Base-by-base conservation (phyloP, 2,888 invertebrate genomes). In the Lomographa bimaculata region DNA sequence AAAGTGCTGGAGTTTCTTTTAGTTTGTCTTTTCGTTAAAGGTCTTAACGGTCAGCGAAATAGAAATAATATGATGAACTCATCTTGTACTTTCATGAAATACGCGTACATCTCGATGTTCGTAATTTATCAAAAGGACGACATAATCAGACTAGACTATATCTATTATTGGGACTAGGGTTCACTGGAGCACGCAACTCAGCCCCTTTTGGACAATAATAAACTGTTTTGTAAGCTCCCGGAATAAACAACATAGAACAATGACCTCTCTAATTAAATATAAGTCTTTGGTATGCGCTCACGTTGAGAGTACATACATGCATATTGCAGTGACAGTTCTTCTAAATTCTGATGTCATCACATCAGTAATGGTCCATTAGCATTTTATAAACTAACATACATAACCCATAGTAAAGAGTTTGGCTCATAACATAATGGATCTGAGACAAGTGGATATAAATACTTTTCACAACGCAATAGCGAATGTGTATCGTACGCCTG, bases 241-340 rank as follows among this genome's bases (percentile, higher is more conserved):
- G 8, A 29, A 37, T 34, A 39, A 34, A 34, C 29, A 33, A 38
- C 5, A 19, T 18, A 19, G 46, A 46, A 51, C 54, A 47, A 54
- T 47, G 46, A 40, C 36, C 42, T 25, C 12, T 32, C 27, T 9
- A 40, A 34, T 34, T 29, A 39, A 49, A 45, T 35, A 38, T 7
- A 26, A 38, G 34, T 47, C 43, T 46, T 32, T 47, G 42, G 21
- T 30, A 30, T 45, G 38, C 42, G 38, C 29, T 33, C 46, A 43
- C 34, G 17, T 28, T 26, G 14, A 19, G 30, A 25, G 30, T 26
- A 47, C 21, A 7, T 19, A 2, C 14, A 8, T 32, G 20, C 29
- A 25, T 29, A 16, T 27, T 32, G 17, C 23, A 36, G 35, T 39
- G 18, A 28, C 14, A 18, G 35, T n/a, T n/a, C n/a, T n/a, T n/a